These are phyloP conservation scores for Melieria picta DNA, from an alignment of 2,888 invertebrate species.

Conservation along the genomic window DNA sequence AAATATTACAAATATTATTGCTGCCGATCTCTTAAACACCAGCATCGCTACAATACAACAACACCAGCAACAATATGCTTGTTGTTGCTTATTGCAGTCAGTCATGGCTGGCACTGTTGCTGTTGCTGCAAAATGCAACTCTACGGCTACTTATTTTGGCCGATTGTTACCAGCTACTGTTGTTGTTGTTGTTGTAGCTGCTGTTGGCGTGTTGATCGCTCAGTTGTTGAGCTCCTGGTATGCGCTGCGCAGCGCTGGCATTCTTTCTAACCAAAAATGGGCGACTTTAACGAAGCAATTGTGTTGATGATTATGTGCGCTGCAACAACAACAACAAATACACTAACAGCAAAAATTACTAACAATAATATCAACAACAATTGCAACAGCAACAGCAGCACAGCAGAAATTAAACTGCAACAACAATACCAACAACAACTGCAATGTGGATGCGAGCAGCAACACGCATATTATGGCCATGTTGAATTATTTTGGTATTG, in stretches of 20 bases:
- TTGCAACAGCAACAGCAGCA: slow-evolving; percentile 14
- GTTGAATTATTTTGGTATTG: too few relatives aligned
- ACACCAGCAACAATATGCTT: too few relatives aligned
- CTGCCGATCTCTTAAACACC: too few relatives aligned
- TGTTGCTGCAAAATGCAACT: slow-evolving; percentile 11
- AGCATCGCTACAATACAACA: too few relatives aligned
- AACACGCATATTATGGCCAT: too few relatives aligned
- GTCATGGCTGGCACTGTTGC: slow-evolving; percentile 11
- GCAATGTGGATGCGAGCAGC: too few relatives aligned
- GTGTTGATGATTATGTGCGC: slow-evolving; percentile 42
- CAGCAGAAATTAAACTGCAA: neutral
- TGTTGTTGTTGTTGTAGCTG: slow-evolving; percentile 4
- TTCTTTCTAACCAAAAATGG: slow-evolving; percentile 53
- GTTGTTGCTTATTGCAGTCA: neutral
- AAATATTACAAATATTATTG: too few relatives aligned
- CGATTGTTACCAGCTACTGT: neutral
- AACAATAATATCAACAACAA: slow-evolving; percentile 28
- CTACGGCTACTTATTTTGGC: neutral
- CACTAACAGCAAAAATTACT: slow-evolving; percentile 21
- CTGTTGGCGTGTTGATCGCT: slow-evolving; percentile 4
- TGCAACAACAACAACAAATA: slow-evolving; percentile 38
- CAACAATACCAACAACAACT: too few relatives aligned
- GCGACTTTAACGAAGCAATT: slow-evolving; percentile 52
- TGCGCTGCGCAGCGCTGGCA: slow-evolving; percentile 1
- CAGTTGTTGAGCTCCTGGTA: slow-evolving; percentile 3